phyloP scores from a whole-genome alignment of 2,797 vertebrate genomes.

The Typhlichthys eigenmanni region DNA sequence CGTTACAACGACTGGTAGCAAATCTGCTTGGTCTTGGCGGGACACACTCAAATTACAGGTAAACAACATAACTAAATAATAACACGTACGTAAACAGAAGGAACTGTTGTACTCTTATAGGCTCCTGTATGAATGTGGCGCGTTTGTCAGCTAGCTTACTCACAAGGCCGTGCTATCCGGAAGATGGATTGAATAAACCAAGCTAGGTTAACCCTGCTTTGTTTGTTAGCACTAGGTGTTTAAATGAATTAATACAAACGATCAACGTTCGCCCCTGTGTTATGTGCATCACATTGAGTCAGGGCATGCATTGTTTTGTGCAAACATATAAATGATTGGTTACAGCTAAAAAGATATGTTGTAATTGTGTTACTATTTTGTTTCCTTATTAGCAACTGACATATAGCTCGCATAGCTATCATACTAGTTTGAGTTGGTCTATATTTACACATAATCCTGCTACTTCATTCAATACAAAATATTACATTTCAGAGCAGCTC shows the following conservation, averaged over 20 bases:
- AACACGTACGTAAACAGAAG: neutral
- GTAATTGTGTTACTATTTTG: conserved; percentile 1
- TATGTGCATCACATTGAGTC: too few species aligned
- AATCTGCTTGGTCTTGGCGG: conserved; percentile 30
- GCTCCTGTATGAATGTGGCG: too few species aligned
- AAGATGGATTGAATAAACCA: conserved; percentile 17
- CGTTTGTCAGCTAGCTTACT: conserved; percentile 1
- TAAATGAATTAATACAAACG: too few species aligned
- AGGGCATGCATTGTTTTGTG: too few species aligned
- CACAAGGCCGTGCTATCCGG: conserved; percentile 44
- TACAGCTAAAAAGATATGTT: neutral
- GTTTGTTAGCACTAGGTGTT: conserved; percentile 40
- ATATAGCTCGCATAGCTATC: neutral
- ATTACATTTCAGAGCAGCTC: too few species aligned
- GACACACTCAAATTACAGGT: conserved; percentile 69
- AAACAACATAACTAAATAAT: conserved; percentile 25
- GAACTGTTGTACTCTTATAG: too few species aligned
- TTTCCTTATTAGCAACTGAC: neutral
- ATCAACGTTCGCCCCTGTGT: too few species aligned
- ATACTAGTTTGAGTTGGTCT: neutral
- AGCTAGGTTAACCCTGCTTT: conserved; percentile 25
- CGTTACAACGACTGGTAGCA: conserved; percentile 17
- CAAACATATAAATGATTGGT: too few species aligned
- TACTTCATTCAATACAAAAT: too few species aligned
- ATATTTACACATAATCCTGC: neutral